Evolutionary conservation across 2,888 invertebrate species (phyloP).

Genomic region (Smittia aterrima): DNA sequence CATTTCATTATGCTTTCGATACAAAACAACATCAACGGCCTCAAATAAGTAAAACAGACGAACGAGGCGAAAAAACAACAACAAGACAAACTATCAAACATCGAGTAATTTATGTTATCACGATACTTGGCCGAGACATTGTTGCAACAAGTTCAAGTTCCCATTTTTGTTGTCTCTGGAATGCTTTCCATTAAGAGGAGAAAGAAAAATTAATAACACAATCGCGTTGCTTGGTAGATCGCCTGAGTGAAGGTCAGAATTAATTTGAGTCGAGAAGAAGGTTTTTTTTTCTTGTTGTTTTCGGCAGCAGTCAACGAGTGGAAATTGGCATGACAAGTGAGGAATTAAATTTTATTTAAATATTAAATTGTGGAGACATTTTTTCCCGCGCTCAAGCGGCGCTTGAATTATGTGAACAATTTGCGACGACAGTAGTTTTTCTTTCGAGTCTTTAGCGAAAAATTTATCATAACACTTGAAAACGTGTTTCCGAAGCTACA

Average conservation of each 20-base stretch:
- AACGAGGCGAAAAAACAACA: background rate
- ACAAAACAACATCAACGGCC: background rate
- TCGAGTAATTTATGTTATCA: constrained; percentile 39
- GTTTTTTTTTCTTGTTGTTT: too few species aligned
- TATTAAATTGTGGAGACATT: too few species aligned
- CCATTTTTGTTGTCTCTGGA: background rate
- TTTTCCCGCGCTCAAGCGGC: constrained; percentile 17
- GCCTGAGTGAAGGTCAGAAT: constrained; percentile 7
- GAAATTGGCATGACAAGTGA: background rate
- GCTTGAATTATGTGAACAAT: constrained; percentile 17
- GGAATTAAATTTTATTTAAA: too few species aligned
- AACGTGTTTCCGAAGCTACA: constrained; percentile 31
- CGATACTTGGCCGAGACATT: constrained; percentile 29
- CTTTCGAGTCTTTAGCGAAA: background rate
- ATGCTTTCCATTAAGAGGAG: background rate
- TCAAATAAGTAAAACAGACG: constrained; percentile 7
- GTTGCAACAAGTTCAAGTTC: constrained; percentile 34
- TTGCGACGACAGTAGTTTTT: constrained; percentile 18
- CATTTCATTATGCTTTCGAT: background rate
- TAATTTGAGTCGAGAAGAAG: background rate
- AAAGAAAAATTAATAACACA: constrained; percentile 17
- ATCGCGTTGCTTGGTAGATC: background rate
- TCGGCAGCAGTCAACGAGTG: background rate
- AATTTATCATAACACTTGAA: constrained; percentile 35
- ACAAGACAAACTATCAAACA: constrained; percentile 35